These are phyloP conservation scores for Achroia grisella DNA, from an alignment of 1,140 invertebrate genomes.

Conservation along the genomic window DNA sequence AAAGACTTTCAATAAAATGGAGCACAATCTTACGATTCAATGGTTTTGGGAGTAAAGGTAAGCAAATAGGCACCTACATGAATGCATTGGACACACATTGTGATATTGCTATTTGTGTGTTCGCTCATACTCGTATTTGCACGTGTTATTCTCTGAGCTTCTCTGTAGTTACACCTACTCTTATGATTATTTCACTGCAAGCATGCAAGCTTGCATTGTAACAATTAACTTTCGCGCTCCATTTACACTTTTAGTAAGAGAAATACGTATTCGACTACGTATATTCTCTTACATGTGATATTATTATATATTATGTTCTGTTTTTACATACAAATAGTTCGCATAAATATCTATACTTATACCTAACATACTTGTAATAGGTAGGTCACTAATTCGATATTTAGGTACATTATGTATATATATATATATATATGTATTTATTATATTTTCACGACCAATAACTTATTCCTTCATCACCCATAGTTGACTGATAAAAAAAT, in stretches of 20 bases:
- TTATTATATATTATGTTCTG: too few relatives aligned
- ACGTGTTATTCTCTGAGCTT: constrained; percentile 28
- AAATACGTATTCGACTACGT: too few relatives aligned
- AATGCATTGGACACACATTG: constrained; percentile 44
- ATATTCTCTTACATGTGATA: too few relatives aligned
- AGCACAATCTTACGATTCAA: constrained; percentile 22
- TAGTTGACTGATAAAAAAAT: too few relatives aligned
- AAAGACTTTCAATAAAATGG: constrained; percentile 14
- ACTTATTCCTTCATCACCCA: too few relatives aligned
- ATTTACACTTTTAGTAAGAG: constrained; percentile 26
- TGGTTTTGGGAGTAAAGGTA: constrained; percentile 23
- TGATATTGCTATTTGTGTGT: constrained; percentile 9
- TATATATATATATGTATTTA: too few relatives aligned
- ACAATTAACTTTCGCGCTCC: constrained; percentile 40
- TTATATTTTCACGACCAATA: too few relatives aligned
- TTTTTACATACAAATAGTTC: too few relatives aligned
- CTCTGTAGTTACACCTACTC: not conserved
- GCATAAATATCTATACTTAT: too few relatives aligned
- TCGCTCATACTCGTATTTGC: constrained; percentile 16
- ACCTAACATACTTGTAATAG: too few relatives aligned
- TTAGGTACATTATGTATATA: too few relatives aligned
- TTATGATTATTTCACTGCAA: constrained; percentile 5
- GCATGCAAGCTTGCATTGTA: constrained; percentile 9
- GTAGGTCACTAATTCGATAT: too few relatives aligned
- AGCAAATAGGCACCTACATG: constrained; percentile 53